Base-by-base conservation (phyloP, 2,888 invertebrate genomes). In the Polyploca ridens region DNA sequence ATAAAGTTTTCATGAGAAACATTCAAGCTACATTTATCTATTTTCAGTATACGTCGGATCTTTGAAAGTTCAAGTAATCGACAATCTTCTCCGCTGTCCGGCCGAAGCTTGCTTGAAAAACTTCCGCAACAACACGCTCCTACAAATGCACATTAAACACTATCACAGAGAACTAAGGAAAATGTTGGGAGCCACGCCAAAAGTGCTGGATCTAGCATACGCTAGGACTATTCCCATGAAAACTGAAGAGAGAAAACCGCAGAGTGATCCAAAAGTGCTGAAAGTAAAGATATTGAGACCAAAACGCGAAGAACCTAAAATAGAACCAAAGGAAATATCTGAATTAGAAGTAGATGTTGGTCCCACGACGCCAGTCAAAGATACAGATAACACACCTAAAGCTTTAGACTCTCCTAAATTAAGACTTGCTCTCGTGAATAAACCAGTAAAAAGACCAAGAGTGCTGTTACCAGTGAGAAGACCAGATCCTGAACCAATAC, bases 111-210 rank as follows among this genome's bases (percentile, higher is more conserved):
- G 99, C 84, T 96, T 95, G 63, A 99, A 99, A 89, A 97, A 96
- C 76, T 99, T 98, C 85, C 95, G 99, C 6, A 98, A 98, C 83
- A 98, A 98, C 83, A 98, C 97, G 70, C 95, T 99, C 62, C 92
- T 99, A 10, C 97, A 97, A 90, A 98, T 98, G 96, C 99, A 99
- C 85, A 97, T 99, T 58, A 99, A 99, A 82, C 98, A 99, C 87
- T 99, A 99, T 87, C 99, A 99, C 89, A 96, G 96, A 2, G 97
- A 98, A 72, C 95, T 97, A 66, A 95, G 96, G 2, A 96, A 97
- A 68, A 84, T 96, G 85, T 90, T 98, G 72, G 97, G 97, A 4
- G 95, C 95, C 0, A 97, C 98, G 0, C 98, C 98, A 0, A 98
- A 98, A 87, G 98, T 98, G 65, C 95, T 97, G 27, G 98, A 98